Conservation (phyloP, 2,797 vertebrate species). For the Cottoperca gobio region DNA sequence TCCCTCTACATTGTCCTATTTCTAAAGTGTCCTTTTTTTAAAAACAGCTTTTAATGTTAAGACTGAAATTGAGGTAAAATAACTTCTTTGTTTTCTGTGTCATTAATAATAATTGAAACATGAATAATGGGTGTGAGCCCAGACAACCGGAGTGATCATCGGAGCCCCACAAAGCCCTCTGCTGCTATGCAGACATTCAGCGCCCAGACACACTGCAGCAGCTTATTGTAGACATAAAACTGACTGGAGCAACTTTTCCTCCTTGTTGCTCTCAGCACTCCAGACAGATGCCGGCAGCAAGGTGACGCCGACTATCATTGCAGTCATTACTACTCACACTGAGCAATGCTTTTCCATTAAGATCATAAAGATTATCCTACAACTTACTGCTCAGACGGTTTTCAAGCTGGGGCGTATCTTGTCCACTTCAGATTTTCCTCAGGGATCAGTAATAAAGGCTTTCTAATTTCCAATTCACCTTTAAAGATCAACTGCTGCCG, state of each 20-base stretch:
- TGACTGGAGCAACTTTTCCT: slow-evolving; percentile 7
- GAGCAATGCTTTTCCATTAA: slow-evolving; percentile 41
- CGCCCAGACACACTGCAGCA: slow-evolving; percentile 16
- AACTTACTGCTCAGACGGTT: slow-evolving; percentile 4
- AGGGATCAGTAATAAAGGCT: slow-evolving; percentile 25
- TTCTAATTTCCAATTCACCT: slow-evolving; percentile 27
- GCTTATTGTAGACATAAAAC: slow-evolving; percentile 15
- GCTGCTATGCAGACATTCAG: slow-evolving; percentile 20
- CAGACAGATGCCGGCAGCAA: slow-evolving; percentile 12
- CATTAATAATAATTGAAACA: slow-evolving; percentile 19
- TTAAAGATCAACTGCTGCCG: slow-evolving; percentile 16
- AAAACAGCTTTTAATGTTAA: not conserved
- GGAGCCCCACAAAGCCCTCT: not conserved
- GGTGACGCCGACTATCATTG: slow-evolving; percentile 11
- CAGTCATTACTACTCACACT: slow-evolving; percentile 12
- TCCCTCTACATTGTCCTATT: not conserved
- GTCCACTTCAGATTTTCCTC: slow-evolving; percentile 21
- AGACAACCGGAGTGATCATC: slow-evolving; percentile 5
- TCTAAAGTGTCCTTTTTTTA: not conserved
- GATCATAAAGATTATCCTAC: slow-evolving; percentile 42
- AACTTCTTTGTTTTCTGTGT: too few species aligned
- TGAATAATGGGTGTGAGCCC: slow-evolving; percentile 6
- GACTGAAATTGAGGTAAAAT: too few species aligned
- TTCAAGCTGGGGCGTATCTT: slow-evolving; percentile 2
- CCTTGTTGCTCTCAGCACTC: slow-evolving; percentile 21